Evolutionary conservation across 2,888 invertebrate species (phyloP).

Genomic region (Volucella inflata): DNA sequence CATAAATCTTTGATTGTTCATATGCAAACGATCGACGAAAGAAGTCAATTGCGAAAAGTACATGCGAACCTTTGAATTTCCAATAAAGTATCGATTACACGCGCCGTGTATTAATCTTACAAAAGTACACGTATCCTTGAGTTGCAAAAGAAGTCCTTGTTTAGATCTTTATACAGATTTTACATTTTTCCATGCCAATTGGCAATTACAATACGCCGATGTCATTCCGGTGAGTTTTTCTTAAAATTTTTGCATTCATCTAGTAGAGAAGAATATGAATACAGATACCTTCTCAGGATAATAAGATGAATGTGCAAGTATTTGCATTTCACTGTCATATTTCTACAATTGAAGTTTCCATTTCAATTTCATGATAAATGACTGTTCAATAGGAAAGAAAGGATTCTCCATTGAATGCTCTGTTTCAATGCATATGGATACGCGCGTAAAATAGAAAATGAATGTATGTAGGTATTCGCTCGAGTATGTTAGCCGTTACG

Average conservation of each 20-base stretch:
- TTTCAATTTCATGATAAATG: slow-evolving; percentile 49
- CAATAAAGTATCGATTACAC: slow-evolving; percentile 75
- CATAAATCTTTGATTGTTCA: slow-evolving; percentile 50
- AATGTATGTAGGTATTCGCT: slow-evolving; percentile 8
- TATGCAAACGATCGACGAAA: slow-evolving; percentile 40
- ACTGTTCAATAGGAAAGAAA: slow-evolving; percentile 56
- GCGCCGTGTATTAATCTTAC: slow-evolving; percentile 11
- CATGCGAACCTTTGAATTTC: slow-evolving; percentile 7
- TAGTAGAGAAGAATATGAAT: slow-evolving; percentile 18
- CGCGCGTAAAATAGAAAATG: slow-evolving; percentile 22
- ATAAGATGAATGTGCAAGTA: slow-evolving; percentile 45
- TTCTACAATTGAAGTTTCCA: slow-evolving; percentile 39
- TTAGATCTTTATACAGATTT: slow-evolving; percentile 36
- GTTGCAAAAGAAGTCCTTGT: slow-evolving; percentile 6
- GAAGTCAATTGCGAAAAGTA: slow-evolving; percentile 46
- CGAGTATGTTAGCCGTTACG: slow-evolving; percentile 64
- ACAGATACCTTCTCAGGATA: slow-evolving; percentile 4
- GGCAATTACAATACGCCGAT: slow-evolving; percentile 37
- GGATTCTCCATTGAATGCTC: slow-evolving; percentile 6
- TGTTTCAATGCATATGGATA: slow-evolving; percentile 5
- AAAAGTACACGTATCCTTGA: background rate
- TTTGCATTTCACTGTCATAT: slow-evolving; percentile 48
- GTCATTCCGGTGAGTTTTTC: background rate
- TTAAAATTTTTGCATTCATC: slow-evolving; percentile 33
- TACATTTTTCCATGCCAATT: slow-evolving; percentile 56